Base-by-base conservation (phyloP, 1,140 invertebrate genomes). In the Brachionus paranguensis region DNA sequence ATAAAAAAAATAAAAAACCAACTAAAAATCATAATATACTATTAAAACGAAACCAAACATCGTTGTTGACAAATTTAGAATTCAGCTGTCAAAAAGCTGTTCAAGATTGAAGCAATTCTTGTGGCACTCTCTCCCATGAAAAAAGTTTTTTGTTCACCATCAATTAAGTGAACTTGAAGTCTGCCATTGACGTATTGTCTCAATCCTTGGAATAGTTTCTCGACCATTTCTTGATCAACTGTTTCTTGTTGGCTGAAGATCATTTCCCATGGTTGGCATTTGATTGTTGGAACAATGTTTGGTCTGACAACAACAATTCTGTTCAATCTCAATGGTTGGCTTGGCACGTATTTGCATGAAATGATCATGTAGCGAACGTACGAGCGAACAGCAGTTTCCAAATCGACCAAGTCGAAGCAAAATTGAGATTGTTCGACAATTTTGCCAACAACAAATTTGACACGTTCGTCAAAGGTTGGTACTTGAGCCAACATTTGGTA, bases 361-460 rank as follows among this genome's bases (percentile, higher is more conserved):
- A 76, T 50, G 12, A 20, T 76, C 17, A 50, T 76, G 43, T 76
- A 20, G 43, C 24, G 43, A 50, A 76, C 43, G 43, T 27, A 76
- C 3, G 43, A 76, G 14, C 72, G 72, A 14, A 50, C 41, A 76
- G 43, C 72, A 27, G 43, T 45, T 50, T 76, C 72, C 27, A 76
- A 76, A 50, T 76, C 72, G 45, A 76, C 43, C 27, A 50, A 76
- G 50, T 76, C 72, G 20, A 76, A 47, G 8, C 7, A 1, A 1
- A 50, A 27, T 76, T 50, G n/a, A 24, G 72, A 76, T 50, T 76
- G 41, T 76, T 76, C 43, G 24, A 76, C 45, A 50, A 76, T 29
- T 76, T 76, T 47, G 24, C 12, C 43, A 47, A 76, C 72, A 76
- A 76, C 72, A 50, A 37, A 76, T 76, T 29, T 76, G 45, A 76